These are phyloP conservation scores for Saturnia pavonia DNA, from an alignment of 2,888 invertebrate genomes.

Conservation along the genomic window DNA sequence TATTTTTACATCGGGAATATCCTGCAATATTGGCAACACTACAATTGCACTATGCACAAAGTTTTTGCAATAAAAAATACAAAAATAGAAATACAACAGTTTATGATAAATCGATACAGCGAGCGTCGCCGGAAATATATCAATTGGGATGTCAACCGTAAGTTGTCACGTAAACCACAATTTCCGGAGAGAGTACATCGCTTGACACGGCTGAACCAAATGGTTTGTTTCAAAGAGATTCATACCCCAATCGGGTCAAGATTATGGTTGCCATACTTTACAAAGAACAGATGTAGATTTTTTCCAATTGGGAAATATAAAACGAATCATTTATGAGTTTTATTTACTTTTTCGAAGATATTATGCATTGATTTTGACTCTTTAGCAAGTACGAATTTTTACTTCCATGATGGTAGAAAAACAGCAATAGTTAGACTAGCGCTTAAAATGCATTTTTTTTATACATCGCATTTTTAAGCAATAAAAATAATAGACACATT, in stretches of 20 bases:
- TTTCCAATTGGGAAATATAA: neutral
- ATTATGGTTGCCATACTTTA: neutral
- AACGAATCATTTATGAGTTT: neutral
- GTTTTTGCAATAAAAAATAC: neutral
- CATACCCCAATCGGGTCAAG: slow-evolving; percentile 34
- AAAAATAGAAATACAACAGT: neutral
- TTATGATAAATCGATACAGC: slow-evolving; percentile 12
- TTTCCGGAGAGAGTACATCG: slow-evolving; percentile 46
- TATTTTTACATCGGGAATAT: too few relatives aligned
- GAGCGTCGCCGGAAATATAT: slow-evolving; percentile 49
- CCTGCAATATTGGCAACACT: too few relatives aligned
- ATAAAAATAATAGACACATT: too few relatives aligned
- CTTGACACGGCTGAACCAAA: slow-evolving; percentile 30
- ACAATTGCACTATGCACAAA: neutral
- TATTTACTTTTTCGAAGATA: neutral
- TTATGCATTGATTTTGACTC: neutral
- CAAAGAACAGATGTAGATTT: neutral
- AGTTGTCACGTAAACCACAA: slow-evolving; percentile 50
- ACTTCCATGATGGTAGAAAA: too few relatives aligned
- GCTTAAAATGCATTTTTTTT: too few relatives aligned
- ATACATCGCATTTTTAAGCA: too few relatives aligned
- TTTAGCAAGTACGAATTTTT: too few relatives aligned
- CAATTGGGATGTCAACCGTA: slow-evolving; percentile 46
- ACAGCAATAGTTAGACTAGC: too few relatives aligned
- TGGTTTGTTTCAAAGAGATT: slow-evolving; percentile 45